phyloP scores from a whole-genome alignment of 2,888 invertebrate genomes.

The Melanchra persicariae region DNA sequence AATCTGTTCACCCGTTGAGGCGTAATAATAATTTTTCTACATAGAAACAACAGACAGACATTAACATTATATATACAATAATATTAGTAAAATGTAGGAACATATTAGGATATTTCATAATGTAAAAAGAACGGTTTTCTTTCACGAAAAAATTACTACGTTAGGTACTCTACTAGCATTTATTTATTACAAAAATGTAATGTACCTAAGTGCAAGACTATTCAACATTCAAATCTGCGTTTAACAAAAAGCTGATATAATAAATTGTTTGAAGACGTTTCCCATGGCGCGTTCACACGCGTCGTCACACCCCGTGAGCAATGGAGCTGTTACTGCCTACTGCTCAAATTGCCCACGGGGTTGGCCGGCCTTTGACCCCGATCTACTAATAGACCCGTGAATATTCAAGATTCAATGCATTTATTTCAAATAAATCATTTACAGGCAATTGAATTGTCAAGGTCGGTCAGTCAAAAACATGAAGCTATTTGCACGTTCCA shows the following conservation, averaged over 20 bases:
- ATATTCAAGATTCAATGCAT: background rate
- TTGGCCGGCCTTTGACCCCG: conserved; percentile 83
- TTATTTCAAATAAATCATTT: too few species aligned
- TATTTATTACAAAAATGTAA: conserved; percentile 10
- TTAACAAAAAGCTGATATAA: conserved; percentile 67
- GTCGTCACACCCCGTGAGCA: conserved; percentile 86
- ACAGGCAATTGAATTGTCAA: too few species aligned
- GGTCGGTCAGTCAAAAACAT: too few species aligned
- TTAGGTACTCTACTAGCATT: background rate
- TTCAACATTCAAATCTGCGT: conserved; percentile 42
- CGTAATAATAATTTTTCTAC: background rate
- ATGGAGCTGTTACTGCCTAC: conserved; percentile 64
- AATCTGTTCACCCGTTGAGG: background rate
- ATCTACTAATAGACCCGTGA: conserved; percentile 6
- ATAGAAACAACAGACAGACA: too few species aligned
- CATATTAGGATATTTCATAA: too few species aligned
- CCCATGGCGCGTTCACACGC: conserved; percentile 88
- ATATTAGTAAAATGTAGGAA: too few species aligned
- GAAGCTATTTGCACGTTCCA: too few species aligned
- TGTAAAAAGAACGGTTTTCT: too few species aligned
- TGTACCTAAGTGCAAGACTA: conserved; percentile 14
- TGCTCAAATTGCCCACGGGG: conserved; percentile 72
- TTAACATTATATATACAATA: too few species aligned
- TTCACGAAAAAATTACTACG: background rate
- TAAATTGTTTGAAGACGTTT: conserved; percentile 72